Evolutionary conservation across 2,797 vertebrate genomes (phyloP), one percentile per base, ranked within the genome.

Genomic region (Schizopygopsis pylzovi): DNA sequence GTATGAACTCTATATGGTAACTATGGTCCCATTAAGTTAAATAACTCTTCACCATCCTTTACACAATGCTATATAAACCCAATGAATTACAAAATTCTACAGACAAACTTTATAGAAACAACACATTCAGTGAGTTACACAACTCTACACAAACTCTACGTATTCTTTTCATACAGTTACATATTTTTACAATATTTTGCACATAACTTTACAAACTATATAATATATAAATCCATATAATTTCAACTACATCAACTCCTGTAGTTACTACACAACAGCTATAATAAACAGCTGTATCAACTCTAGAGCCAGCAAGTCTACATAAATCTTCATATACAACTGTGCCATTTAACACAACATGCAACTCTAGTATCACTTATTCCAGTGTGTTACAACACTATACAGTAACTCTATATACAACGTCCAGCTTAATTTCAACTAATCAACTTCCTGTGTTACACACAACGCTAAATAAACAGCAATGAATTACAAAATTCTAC

Each of bases 51-150:
- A n/a, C 22, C 56, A 59, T 59, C 22, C 22, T 59, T 59, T 59
- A 59, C 22, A n/a, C 56, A n/a, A 59, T n/a, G 56, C 22, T 59
- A 59, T n/a, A 11, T 22, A 59, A 59, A 59, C 56, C 22, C 6
- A 37, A 16, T 65, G 2, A 65, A 16, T 65, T 65, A 33, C 59
- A 61, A 61, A 16, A 33, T 33, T 65, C 13, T 65, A 65, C 61
- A 63, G 4, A 28, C 54, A 56, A 56, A 56, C 54, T 56, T 56
- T 56, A 56, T 56, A 56, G 6, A 63, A 63, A 28, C 5, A 22
- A 22, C n/a, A 98, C 98, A 91, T 97, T 97, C 71, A 98, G 97
- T 98, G 92, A 96, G 97, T 93, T 28, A 28, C 28, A 28, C 63
- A 13, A 59, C 33, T 18, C 16, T 37, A 70, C 37, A 47, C 28